Base-by-base conservation (phyloP, 2,113 vertebrate species). In the Peromyscus leucopus region DNA sequence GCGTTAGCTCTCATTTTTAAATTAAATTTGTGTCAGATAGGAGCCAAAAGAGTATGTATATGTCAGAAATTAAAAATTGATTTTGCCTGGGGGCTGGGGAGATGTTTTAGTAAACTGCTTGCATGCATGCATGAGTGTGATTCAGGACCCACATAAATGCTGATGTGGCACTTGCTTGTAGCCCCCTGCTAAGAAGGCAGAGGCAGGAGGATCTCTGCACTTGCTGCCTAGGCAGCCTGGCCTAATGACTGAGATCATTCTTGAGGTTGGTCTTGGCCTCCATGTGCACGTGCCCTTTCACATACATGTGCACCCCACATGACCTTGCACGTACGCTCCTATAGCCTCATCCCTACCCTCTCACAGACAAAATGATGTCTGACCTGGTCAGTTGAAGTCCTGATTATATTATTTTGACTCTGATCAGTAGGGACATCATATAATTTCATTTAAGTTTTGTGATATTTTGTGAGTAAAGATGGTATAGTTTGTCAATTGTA, bases 61-160 rank as follows among this genome's bases (percentile, higher is more conserved):
- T 82, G 57, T 67, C 86, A 94, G 85, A 93, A 75, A 80, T 61
- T 89, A 2, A 74, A 94, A 91, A 86, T 79, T 51, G n/a, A 5
- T 59, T 69, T 86, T 86, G 61, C 6, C 5, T 79, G 8, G 5
- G 19, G 63, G 5, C 59, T 22, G 17, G 63, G 46, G 16, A 87
- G 63, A 69, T 69, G 31, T 10, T 15, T 65, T 15, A 31, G 83
- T 87, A 48, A 48, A 48, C 28, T 48, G 42, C 17, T 86, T 86
- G 61, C 42, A 6, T 12, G 59, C 5, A 36, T 22, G 10, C 5
- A 10, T 48, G 46, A 86, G 39, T 5, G 31, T 65, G 15, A 46
- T 4, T 61, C 7, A 65, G 15, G 39, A 76, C 46, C 28, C 46
- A 79, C 12, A 4, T 15, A 28, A 79, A 26, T 51, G 46, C 46